Evolutionary conservation across 2,113 vertebrate species (phyloP), one percentile per base, ranked within the genome.

Genomic region (Onychostoma macrolepis): DNA sequence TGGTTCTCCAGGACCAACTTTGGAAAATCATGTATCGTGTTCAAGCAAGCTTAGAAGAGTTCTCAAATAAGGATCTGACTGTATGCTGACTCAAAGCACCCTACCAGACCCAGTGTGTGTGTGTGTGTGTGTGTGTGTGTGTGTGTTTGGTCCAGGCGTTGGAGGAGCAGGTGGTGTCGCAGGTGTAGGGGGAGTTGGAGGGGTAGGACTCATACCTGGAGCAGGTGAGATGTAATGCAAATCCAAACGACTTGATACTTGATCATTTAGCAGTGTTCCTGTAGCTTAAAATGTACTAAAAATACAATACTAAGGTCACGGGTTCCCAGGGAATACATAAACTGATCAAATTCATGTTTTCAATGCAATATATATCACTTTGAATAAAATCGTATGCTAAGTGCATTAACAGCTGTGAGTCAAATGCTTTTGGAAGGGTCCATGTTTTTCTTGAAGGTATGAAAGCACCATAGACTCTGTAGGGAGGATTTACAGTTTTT

Each of bases 201-300:
- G 83, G 21, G 83, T 30, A 84, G 82, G 74, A 85, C 87, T 90
- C 82, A 90, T 91, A 89, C 75, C 77, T 80, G 91, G 89, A 88
- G 90, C 86, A 92, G 92, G 94, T 87, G 71, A 77, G 53, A 7
- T 41, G 13, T 48, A 26, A 53, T 78, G 43, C 45, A 28, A 78
- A 10, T 4, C 45, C 10, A 10, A 17, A 30, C n/a, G 4, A 53
- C 12, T 10, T 50, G 24, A 26, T 36, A 10, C 69, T 11, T 72
- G 17, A 72, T 72, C 33, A 33, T 33, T 69, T 63, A 63, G n/a
- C 36, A 74, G 30, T 11, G 17, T 41, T 41, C 36, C 36, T 74
- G 69, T 26, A 63, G 10, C 36, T 74, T 33, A 8, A 7, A 33
- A 33, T 3, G 15, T 69, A 8, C 17, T 38, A 24, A 53, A 53